phyloP scores from a whole-genome alignment of 2,888 invertebrate species.

The Pammene aurita region DNA sequence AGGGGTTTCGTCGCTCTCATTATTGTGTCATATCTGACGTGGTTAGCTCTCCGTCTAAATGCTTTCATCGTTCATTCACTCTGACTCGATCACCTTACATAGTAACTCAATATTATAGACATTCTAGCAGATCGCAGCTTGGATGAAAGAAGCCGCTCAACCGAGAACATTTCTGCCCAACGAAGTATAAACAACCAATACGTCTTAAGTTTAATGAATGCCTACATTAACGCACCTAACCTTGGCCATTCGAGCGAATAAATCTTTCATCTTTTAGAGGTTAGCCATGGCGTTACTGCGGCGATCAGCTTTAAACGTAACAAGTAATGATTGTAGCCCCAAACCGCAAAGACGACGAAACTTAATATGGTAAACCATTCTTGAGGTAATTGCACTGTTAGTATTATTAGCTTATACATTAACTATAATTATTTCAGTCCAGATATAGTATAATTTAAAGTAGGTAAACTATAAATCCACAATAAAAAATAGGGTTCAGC shows the following conservation, averaged over 20 bases:
- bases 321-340: background rate
- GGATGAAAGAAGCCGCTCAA: constrained; percentile 40
- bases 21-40: no score
- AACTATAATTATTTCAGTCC: no score
- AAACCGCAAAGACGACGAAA: background rate
- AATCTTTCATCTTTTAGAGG: constrained; percentile 30
- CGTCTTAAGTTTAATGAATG: constrained; percentile 40
- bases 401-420: no score
- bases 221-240: constrained; percentile 37
- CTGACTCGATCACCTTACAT: constrained; percentile 2
- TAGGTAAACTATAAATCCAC: no score
- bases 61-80: constrained; percentile 13
- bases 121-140: constrained; percentile 20
- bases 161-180: constrained; percentile 40
- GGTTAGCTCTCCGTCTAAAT: no score
- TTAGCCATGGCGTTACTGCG: background rate
- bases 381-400: no score
- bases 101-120: constrained; percentile 20
- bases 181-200: constrained; percentile 40
- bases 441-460: no score
- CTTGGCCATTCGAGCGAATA: constrained; percentile 31
- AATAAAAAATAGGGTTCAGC: no score
- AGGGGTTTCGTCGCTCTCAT: no score
- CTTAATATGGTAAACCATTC: no score
- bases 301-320: background rate